phyloP scores from a whole-genome alignment of 2,797 vertebrate species.

The Sphenodon punctatus region DNA sequence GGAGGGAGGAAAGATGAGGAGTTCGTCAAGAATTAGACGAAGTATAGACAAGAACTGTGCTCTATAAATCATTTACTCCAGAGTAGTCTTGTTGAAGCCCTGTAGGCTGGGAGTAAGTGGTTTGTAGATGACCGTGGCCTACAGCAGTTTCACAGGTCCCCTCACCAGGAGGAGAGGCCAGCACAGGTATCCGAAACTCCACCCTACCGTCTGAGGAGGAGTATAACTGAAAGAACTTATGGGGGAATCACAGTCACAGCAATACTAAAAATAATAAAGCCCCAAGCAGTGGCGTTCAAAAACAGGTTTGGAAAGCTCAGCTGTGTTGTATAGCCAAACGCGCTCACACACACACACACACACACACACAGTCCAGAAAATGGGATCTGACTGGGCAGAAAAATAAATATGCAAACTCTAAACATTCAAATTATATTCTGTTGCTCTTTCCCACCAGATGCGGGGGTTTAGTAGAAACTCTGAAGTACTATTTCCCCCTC shows the following conservation, averaged over 20 bases:
- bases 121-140: too few relatives aligned
- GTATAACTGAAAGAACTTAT: slow-evolving; percentile 46
- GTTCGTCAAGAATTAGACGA: too few relatives aligned
- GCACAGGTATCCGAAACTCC: slow-evolving; percentile 62
- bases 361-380: slow-evolving; percentile 19
- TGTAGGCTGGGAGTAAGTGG: too few relatives aligned
- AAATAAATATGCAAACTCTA: slow-evolving; percentile 47
- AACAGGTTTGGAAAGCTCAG: slow-evolving; percentile 3
- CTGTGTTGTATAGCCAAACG: slow-evolving; percentile 33
- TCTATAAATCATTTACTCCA: too few relatives aligned
- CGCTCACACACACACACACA: slow-evolving; percentile 15
- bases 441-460: too few relatives aligned
- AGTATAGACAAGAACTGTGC: too few relatives aligned
- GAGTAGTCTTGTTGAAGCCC: too few relatives aligned
- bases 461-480: too few relatives aligned
- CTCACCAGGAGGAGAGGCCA: slow-evolving; percentile 63
- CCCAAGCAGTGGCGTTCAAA: neutral
- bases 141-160: slow-evolving; percentile 56
- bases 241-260: slow-evolving; percentile 43
- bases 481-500: too few relatives aligned
- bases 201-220: slow-evolving; percentile 23
- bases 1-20: too few relatives aligned
- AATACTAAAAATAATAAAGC: too few relatives aligned
- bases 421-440: neutral
- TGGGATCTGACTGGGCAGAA: slow-evolving; percentile 57